Percentiles rank a stretch among this genome's conserved stretches.
phyloP scores from a whole-genome alignment of 1,140 invertebrate species.

The Atta colombica region DNA sequence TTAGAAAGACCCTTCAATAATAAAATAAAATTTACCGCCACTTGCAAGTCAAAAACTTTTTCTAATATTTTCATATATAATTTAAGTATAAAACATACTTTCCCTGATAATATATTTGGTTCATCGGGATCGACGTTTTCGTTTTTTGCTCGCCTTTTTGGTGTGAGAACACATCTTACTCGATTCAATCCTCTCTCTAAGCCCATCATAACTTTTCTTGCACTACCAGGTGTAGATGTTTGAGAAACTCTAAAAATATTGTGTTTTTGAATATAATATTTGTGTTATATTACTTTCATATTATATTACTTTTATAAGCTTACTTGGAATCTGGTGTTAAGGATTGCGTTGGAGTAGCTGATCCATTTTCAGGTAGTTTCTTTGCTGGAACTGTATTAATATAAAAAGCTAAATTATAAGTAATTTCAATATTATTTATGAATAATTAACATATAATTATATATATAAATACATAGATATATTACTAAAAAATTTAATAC shows the following conservation, averaged over 20 bases:
- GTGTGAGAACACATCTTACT: constrained; percentile 91
- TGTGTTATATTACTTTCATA: constrained; percentile 11
- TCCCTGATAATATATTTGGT: constrained; percentile 85
- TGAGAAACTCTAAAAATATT: constrained; percentile 73
- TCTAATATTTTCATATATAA: constrained; percentile 22
- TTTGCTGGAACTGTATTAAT: constrained; percentile 79
- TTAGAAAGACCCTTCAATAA: constrained; percentile 90
- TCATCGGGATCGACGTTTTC: constrained; percentile 77
- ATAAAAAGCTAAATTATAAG: neutral
- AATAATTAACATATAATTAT: neutral
- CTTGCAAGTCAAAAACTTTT: neutral
- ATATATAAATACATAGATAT: neutral
- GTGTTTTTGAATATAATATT: constrained; percentile 25
- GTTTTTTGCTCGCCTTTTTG: constrained; percentile 86
- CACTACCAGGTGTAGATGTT: constrained; percentile 86
- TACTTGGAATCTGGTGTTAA: constrained; percentile 72
- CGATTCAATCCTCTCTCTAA: constrained; percentile 91
- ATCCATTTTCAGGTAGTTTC: constrained; percentile 74
- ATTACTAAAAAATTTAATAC: constrained; percentile 27
- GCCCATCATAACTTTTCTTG: constrained; percentile 89
- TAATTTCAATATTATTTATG: neutral
- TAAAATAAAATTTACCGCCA: neutral
- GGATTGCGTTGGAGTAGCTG: constrained; percentile 73
- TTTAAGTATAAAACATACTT: constrained; percentile 80
- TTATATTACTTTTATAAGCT: constrained; percentile 6